Evolutionary conservation across 2,888 invertebrate genomes (phyloP).

Genomic region (Melinaea marsaeus): DNA sequence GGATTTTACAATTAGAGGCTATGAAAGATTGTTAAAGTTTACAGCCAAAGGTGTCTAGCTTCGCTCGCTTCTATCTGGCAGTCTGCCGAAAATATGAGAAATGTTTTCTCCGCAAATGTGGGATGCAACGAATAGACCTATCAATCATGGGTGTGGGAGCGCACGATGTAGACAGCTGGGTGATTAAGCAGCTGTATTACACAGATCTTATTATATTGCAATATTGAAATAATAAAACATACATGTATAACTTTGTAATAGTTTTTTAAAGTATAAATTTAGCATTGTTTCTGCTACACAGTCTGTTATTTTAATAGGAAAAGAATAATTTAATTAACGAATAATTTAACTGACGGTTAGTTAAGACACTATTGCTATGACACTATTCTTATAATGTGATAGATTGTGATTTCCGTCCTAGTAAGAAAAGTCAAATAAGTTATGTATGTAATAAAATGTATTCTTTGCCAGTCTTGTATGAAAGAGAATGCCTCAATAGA

Average conservation of each 20-base stretch:
- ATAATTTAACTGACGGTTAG: no score
- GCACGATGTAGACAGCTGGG: conserved; percentile 27
- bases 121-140: conserved; percentile 31
- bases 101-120: conserved; percentile 28
- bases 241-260: neutral
- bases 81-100: conserved; percentile 35
- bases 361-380: no score
- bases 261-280: no score
- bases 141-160: conserved; percentile 32
- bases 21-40: conserved; percentile 4
- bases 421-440: no score
- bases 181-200: conserved; percentile 32
- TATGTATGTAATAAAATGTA: no score
- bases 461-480: no score
- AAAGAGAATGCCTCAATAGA: no score
- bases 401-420: no score
- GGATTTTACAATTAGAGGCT: conserved; percentile 6
- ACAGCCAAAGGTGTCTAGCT: conserved; percentile 16
- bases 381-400: no score
- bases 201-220: conserved; percentile 11
- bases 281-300: no score
- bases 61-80: conserved; percentile 32
- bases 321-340: no score
- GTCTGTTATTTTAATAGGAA: no score
- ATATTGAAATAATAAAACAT: conserved; percentile 5